A percentile compares a stretch with the other conserved stretches of the same genome.
phyloP scores from a whole-genome alignment of 2,113 vertebrate genomes.

The Hippocampus zosterae region DNA sequence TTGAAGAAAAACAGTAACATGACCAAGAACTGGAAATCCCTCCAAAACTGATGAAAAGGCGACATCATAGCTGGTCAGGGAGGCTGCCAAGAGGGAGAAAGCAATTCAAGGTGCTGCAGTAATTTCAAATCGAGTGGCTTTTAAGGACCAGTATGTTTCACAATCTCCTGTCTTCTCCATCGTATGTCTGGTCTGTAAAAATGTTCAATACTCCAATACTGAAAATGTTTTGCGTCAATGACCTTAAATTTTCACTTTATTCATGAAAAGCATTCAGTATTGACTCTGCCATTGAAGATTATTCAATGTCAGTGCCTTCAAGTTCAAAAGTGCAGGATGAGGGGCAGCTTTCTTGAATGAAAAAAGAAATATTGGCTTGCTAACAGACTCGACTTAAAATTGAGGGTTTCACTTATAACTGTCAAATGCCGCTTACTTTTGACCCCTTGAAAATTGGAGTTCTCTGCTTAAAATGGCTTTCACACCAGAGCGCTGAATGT shows the following conservation, averaged over 20 bases:
- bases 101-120: neutral
- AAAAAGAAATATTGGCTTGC: neutral
- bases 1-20: neutral
- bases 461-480: neutral
- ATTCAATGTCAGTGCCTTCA: neutral
- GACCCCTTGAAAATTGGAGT: neutral
- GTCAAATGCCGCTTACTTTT: neutral
- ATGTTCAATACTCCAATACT: neutral
- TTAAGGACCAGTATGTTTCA: neutral
- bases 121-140: neutral
- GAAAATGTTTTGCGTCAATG: neutral
- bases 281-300: neutral
- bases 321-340: neutral
- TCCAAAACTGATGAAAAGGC: neutral
- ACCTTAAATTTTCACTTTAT: neutral
- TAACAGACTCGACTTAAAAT: neutral
- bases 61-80: neutral
- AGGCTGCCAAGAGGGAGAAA: neutral
- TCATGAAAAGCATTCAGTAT: neutral
- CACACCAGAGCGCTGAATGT: neutral
- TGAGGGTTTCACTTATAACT: neutral
- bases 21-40: neutral
- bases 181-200: neutral
- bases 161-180: neutral
- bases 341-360: neutral